phyloP scores from a whole-genome alignment of 2,113 vertebrate genomes.

The Psammodynastes pulverulentus region DNA sequence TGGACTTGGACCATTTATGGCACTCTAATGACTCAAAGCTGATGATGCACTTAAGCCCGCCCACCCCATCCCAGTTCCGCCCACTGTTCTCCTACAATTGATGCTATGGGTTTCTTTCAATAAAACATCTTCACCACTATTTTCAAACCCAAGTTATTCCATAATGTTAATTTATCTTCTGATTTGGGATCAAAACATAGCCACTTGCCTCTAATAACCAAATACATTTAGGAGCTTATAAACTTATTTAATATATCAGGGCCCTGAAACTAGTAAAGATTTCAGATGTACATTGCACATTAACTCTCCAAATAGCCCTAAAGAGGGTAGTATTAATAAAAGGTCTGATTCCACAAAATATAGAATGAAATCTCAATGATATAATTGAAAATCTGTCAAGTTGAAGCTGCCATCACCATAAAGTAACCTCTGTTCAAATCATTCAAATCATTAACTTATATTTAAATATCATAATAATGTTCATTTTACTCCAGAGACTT shows the following conservation, averaged over 20 bases:
- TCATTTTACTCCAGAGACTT: not conserved
- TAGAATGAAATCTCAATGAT: not conserved
- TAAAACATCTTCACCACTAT: not conserved
- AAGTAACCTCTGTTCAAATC: not conserved
- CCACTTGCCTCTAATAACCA: not conserved
- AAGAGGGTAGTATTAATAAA: not conserved
- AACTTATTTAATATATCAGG: not conserved
- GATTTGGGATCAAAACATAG: not conserved
- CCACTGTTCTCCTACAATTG: not conserved
- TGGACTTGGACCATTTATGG: not conserved
- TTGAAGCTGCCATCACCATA: not conserved
- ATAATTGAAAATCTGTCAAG: not conserved
- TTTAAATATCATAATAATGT: not conserved
- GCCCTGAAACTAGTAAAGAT: not conserved
- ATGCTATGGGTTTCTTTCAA: not conserved
- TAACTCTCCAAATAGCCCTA: not conserved
- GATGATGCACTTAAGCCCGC: not conserved
- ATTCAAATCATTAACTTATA: not conserved
- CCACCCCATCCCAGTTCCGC: not conserved
- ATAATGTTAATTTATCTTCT: not conserved
- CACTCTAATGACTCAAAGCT: not conserved
- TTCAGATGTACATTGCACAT: not conserved
- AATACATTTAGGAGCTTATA: not conserved
- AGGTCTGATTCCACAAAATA: not conserved
- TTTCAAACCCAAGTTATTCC: not conserved